Evolutionary conservation across 2,113 vertebrate species (phyloP), one percentile per base, ranked within the genome.

Genomic region (Dendrocopos noguchii): DNA sequence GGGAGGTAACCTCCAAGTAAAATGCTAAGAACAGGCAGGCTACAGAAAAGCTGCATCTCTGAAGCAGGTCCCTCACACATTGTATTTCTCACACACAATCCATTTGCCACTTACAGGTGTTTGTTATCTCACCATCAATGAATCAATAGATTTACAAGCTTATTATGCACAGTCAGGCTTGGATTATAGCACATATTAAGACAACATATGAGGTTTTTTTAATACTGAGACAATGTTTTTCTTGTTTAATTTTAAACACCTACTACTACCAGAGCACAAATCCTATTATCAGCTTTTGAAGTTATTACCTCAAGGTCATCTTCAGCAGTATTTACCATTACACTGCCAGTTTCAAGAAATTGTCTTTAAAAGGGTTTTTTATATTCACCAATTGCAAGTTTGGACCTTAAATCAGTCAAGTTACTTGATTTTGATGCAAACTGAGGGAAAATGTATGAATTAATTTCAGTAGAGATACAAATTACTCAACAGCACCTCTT

Each of bases 281-380:
- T 91, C 83, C 81, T 80, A 83, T 93, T 91, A 92, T 47, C 79
- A 83, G 64, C 72, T 95, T 91, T 92, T 91, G 52, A 91, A 87
- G 89, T 84, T 93, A 74, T 59, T 95, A 89, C 71, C 89, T 89
- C 87, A 96, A 96, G 92, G 91, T 96, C 88, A 92, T 88, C 82
- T 89, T 80, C 81, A 90, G 61, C n/a, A 46, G 4, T 16, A 33
- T 93, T 90, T 88, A 75, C 82, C 73, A 91, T 72, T 59, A 78
- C 10, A 14, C 70, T 61, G 59, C 63, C 59, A 68, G 77, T 79
- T 90, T 70, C 55, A 84, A 90, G 24, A 65, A 84, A 76, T 11
- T 90, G 78, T 25, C 63, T 94, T 84, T 66, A 90, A 53, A 82
- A 81, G 18, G 9, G 52, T 31, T 84, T 93, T 80, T 28, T 84